These are phyloP conservation scores for Latrodectus geometricus DNA, from an alignment of 1,140 invertebrate genomes.

Conservation along the genomic window DNA sequence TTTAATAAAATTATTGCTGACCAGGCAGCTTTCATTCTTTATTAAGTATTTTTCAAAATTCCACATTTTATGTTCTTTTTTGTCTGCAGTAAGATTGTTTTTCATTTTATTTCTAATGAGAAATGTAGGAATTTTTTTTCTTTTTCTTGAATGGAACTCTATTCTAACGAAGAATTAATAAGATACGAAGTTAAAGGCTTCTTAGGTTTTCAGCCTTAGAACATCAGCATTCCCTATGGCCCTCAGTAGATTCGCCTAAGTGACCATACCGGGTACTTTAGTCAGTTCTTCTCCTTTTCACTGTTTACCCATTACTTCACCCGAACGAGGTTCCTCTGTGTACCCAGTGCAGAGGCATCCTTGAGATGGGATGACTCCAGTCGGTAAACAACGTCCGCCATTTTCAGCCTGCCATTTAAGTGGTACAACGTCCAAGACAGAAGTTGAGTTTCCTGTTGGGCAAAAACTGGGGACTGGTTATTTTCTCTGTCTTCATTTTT, in stretches of 20 bases:
- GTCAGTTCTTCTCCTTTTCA: slow-evolving; percentile 15
- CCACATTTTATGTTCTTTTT: too few species aligned
- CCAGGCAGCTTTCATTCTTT: too few species aligned
- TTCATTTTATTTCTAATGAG: too few species aligned
- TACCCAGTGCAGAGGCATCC: slow-evolving; percentile 31
- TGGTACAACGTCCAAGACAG: slow-evolving; percentile 41
- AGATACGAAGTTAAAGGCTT: background rate
- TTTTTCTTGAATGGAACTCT: background rate
- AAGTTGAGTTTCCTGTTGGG: slow-evolving; percentile 35
- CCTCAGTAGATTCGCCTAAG: slow-evolving; percentile 36
- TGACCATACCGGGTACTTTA: slow-evolving; percentile 16
- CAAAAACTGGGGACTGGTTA: slow-evolving; percentile 15
- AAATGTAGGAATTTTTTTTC: too few species aligned
- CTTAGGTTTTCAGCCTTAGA: background rate
- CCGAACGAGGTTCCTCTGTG: slow-evolving; percentile 18
- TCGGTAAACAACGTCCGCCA: slow-evolving; percentile 22
- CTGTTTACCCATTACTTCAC: slow-evolving; percentile 53
- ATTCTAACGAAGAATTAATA: background rate
- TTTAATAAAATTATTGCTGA: too few species aligned
- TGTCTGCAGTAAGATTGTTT: too few species aligned
- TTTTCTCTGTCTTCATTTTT: slow-evolving; percentile 5
- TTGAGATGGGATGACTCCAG: slow-evolving; percentile 19
- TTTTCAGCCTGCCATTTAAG: slow-evolving; percentile 32
- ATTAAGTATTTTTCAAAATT: too few species aligned
- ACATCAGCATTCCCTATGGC: slow-evolving; percentile 12